Evolutionary conservation across 2,113 vertebrate species (phyloP).

Genomic region (Mellivora capensis): DNA sequence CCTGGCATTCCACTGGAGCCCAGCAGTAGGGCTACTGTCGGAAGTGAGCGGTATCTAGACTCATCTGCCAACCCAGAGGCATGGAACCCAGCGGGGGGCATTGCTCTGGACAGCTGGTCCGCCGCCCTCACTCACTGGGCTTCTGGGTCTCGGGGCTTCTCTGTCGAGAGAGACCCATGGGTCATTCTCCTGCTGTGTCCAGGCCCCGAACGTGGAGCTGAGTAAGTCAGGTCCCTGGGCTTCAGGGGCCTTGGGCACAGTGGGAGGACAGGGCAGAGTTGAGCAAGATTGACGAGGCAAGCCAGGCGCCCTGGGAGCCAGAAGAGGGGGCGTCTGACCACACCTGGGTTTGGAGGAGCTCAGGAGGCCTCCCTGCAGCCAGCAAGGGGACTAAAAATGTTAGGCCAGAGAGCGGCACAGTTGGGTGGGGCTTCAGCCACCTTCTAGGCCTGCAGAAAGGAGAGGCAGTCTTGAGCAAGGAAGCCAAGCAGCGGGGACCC

Average conservation of each 20-base stretch:
- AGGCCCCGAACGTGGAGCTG: background rate
- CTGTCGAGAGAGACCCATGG: background rate
- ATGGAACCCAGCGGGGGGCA: background rate
- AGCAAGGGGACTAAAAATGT: background rate
- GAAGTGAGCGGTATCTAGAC: background rate
- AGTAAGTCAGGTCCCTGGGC: background rate
- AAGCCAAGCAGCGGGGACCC: accelerated
- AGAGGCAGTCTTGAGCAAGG: background rate
- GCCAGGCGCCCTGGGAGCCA: background rate
- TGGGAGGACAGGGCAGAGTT: background rate
- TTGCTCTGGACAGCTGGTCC: background rate
- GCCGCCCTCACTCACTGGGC: too few species aligned
- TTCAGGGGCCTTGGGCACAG: background rate
- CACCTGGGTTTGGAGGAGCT: background rate
- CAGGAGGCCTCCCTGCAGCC: background rate
- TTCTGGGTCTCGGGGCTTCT: background rate
- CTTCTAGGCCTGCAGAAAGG: background rate
- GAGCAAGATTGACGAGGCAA: background rate
- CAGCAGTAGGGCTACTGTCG: background rate
- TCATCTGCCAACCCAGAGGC: background rate
- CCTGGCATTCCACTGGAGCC: background rate
- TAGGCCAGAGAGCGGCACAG: background rate
- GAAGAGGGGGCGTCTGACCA: background rate
- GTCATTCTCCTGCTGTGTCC: background rate
- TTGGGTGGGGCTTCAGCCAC: too few species aligned